phyloP scores from a whole-genome alignment of 2,113 vertebrate genomes.

The Bubalus kerabau region DNA sequence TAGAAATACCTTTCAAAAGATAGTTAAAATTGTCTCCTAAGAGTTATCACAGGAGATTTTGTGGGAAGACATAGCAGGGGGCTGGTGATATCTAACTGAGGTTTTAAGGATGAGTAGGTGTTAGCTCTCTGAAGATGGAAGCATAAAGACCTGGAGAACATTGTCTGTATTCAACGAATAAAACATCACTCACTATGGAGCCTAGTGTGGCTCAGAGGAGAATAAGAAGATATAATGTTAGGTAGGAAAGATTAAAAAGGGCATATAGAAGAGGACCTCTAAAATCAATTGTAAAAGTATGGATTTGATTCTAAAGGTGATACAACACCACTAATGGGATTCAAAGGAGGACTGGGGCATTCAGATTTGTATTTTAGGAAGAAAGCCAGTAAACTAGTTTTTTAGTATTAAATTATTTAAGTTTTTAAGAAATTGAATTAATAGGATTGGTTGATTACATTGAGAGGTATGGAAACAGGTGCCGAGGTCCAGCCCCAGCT shows the following conservation, averaged over 20 bases:
- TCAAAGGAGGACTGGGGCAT: background rate
- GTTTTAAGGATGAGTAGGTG: background rate
- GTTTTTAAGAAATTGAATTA: background rate
- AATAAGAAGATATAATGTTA: background rate
- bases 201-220: background rate
- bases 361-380: background rate
- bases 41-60: background rate
- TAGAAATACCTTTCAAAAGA: background rate
- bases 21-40: background rate
- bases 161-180: background rate
- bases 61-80: background rate
- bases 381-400: background rate
- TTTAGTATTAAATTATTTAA: background rate
- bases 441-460: background rate
- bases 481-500: too few relatives aligned
- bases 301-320: background rate
- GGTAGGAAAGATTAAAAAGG: background rate
- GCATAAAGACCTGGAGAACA: background rate
- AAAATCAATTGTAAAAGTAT: background rate
- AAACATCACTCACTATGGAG: background rate
- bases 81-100: background rate
- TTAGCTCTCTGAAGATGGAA: background rate
- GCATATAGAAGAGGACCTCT: background rate
- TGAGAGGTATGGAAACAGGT: background rate
- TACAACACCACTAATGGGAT: background rate